Conservation (phyloP, 2,797 vertebrate species). For the Potorous gilbertii region DNA sequence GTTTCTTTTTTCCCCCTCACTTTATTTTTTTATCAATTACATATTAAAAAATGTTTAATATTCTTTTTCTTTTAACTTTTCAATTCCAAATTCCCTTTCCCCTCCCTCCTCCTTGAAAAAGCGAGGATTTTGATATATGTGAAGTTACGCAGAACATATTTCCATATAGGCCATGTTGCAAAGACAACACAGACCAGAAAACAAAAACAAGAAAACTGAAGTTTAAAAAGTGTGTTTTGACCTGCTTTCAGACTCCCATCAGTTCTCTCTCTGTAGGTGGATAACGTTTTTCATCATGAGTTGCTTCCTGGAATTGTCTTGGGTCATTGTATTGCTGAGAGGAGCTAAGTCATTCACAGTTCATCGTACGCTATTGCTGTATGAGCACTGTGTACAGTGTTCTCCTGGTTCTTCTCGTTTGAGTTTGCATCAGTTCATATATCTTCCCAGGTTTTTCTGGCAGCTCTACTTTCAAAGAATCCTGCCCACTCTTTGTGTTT, state of each 20-base stretch:
- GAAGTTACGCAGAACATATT: too few relatives aligned
- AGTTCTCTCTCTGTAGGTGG: not conserved
- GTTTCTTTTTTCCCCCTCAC: too few relatives aligned
- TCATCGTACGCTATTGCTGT: not conserved
- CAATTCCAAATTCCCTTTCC: too few relatives aligned
- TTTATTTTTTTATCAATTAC: too few relatives aligned
- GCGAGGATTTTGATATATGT: too few relatives aligned
- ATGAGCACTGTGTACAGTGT: not conserved
- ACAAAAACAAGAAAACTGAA: not conserved
- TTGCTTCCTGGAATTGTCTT: not conserved
- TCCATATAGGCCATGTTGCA: too few relatives aligned
- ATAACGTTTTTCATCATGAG: not conserved
- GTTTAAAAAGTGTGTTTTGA: not conserved
- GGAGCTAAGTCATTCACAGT: not conserved
- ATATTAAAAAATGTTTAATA: too few relatives aligned
- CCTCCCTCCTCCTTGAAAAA: too few relatives aligned
- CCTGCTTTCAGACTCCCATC: not conserved
- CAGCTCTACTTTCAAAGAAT: constrained; percentile 12
- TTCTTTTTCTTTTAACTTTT: too few relatives aligned
- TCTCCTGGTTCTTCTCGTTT: not conserved
- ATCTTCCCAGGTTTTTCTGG: not conserved
- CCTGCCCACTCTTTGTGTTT: constrained; percentile 31
- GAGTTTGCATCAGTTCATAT: not conserved
- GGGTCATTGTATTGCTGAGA: not conserved
- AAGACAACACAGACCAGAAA: not conserved